A percentile compares a stretch with the other conserved stretches of the same genome.
Conservation (phyloP, 2,888 invertebrate genomes). For the Teleogryllus oceanicus region DNA sequence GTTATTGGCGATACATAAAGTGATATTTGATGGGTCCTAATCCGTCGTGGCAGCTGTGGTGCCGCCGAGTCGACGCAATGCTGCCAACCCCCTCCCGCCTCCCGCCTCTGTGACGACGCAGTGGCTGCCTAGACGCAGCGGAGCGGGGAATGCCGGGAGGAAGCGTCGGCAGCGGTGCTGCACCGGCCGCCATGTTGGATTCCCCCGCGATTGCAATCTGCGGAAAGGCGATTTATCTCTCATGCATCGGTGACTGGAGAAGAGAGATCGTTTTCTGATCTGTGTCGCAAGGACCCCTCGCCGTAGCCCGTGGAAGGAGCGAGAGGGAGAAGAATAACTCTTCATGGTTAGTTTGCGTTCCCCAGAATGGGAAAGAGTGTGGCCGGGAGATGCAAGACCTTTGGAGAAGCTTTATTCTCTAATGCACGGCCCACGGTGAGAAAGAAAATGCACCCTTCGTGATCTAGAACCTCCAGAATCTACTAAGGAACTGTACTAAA, state of each 20-base stretch:
- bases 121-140: too few species aligned
- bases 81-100: too few species aligned
- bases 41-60: too few species aligned
- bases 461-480: background rate
- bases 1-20: too few species aligned
- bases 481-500: background rate
- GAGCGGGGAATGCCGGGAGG: too few species aligned
- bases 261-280: slow-evolving; percentile 9
- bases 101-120: too few species aligned
- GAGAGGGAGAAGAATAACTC: background rate
- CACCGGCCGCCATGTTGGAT: background rate
- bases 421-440: background rate
- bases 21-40: too few species aligned
- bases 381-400: background rate
- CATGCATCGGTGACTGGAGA: background rate
- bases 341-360: background rate
- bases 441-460: background rate
- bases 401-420: background rate
- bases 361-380: background rate
- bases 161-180: background rate
- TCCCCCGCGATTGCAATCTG: background rate
- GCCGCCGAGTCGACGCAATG: too few species aligned
- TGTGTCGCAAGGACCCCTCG: background rate
- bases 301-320: background rate
- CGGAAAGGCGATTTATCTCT: slow-evolving; percentile 8